Base-by-base conservation (phyloP, 2,113 vertebrate genomes). In the Cervus canadensis region DNA sequence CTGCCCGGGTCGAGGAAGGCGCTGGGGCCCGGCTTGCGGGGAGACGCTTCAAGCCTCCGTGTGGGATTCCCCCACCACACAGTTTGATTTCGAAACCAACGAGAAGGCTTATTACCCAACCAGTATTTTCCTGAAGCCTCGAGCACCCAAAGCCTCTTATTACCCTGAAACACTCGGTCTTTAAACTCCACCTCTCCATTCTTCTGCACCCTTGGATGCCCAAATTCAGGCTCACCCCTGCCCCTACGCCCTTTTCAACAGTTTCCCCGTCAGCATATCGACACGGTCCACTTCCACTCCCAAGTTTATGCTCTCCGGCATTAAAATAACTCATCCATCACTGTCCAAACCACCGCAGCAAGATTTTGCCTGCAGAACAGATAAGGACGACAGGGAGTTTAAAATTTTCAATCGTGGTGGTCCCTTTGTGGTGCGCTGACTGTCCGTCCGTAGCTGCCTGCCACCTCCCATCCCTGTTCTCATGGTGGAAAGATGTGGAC, bases 181-280 rank as follows among this genome's bases (percentile, higher is more conserved):
- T 95, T 33, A 60, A 79, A 56, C 45, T 36, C 67, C 10, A 56
- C 52, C 6, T 43, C 56, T 48, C 19, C n/a, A 1, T 9, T 74
- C 30, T 67, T 56, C 19, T 88, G 28, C 60, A 9, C 50, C n/a
- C 83, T 26, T 13, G 17, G 62, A 23, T 78, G 28, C 40, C 28
- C 3, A 6, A 26, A 88, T 25, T 56, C 82, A 17, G 19, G 15
- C 54, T 54, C 12, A 14, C 2, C 33, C 15, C 6, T 3, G 1
- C 7, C 21, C 13, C 15, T 0, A 7, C 7, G 54, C 7, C 14
- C 13, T 33, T 71, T 91, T 12, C 56, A 48, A 6, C 12, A 16
- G 1, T 4, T 30, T 6, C 15, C 50, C 2, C 1, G 25, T 76
- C n/a, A 14, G 0, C 13, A 0, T 21, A 11, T 50, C 25, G 54